Percentiles rank a stretch among this genome's conserved stretches.
phyloP scores from a whole-genome alignment of 2,113 vertebrate species.

The Eurystomus gularis region DNA sequence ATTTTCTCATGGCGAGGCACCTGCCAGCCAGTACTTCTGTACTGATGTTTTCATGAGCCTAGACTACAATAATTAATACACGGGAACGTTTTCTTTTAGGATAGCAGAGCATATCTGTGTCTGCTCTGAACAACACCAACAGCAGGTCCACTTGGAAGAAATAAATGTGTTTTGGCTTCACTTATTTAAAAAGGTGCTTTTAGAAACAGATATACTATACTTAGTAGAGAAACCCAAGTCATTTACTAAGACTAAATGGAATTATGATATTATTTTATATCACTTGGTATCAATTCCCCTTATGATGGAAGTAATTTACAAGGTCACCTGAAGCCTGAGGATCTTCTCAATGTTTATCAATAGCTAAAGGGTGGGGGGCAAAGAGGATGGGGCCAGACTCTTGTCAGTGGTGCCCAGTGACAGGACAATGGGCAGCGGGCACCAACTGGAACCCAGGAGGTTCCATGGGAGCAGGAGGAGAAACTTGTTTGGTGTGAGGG shows the following conservation, averaged over 20 bases:
- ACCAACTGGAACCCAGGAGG: too few species aligned
- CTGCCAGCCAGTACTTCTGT: rapidly evolving
- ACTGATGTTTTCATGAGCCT: rapidly evolving
- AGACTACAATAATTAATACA: too few species aligned
- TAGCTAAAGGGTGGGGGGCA: too few species aligned
- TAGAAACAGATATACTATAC: background rate
- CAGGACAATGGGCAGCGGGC: too few species aligned
- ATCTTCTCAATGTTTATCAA: background rate
- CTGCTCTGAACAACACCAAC: background rate
- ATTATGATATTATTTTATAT: background rate
- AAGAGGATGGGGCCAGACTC: too few species aligned
- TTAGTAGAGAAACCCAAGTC: background rate
- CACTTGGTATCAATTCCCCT: background rate
- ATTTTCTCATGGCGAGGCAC: rapidly evolving
- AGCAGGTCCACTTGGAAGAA: too few species aligned
- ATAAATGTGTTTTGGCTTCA: background rate
- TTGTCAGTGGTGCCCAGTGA: too few species aligned
- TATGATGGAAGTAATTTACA: rapidly evolving
- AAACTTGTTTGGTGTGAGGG: too few species aligned
- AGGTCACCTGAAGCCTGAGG: background rate
- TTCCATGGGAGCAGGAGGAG: too few species aligned
- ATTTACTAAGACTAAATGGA: background rate
- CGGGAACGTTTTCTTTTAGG: background rate
- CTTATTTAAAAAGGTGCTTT: background rate
- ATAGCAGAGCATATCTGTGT: background rate